Conservation (phyloP, 2,113 vertebrate species). For the Platysteira castanea region DNA sequence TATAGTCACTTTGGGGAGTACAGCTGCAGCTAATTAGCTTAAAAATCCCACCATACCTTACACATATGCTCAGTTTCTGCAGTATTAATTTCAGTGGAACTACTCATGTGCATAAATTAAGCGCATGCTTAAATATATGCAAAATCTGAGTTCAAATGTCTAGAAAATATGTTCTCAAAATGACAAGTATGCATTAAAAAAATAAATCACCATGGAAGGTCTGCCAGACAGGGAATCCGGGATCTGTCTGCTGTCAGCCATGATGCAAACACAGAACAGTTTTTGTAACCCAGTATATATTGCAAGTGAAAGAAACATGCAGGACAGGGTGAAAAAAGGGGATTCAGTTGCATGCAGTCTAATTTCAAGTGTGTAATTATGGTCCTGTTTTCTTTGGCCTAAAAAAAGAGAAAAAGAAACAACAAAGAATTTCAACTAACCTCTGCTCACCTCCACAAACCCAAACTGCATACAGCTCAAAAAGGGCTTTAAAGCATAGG, state of each 20-base stretch:
- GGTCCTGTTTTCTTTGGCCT: constrained; percentile 75
- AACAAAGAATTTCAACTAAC: not conserved
- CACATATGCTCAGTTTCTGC: constrained; percentile 54
- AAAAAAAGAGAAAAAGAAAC: not conserved
- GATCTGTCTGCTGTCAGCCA: constrained; percentile 39
- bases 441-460: constrained; percentile 52
- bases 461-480: constrained; percentile 35
- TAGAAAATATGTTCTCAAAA: constrained; percentile 54
- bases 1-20: not conserved
- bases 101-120: constrained; percentile 61
- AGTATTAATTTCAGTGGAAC: constrained; percentile 63
- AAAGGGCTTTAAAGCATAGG: constrained; percentile 17
- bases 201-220: constrained; percentile 11
- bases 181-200: constrained; percentile 17
- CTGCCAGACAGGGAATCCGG: not conserved
- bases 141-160: constrained; percentile 45
- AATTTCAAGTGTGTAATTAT: constrained; percentile 72
- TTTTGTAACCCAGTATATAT: constrained; percentile 68
- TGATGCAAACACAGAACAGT: constrained; percentile 49
- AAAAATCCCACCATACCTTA: constrained; percentile 29
- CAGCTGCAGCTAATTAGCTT: constrained; percentile 30
- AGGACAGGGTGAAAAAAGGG: constrained; percentile 66
- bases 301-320: constrained; percentile 70
- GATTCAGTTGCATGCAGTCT: constrained; percentile 72
- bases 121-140: constrained; percentile 62